A percentile compares a stretch with the other conserved stretches of the same genome.
Evolutionary conservation across 2,888 invertebrate genomes (phyloP).

Genomic region (Melinopterus prodromus): DNA sequence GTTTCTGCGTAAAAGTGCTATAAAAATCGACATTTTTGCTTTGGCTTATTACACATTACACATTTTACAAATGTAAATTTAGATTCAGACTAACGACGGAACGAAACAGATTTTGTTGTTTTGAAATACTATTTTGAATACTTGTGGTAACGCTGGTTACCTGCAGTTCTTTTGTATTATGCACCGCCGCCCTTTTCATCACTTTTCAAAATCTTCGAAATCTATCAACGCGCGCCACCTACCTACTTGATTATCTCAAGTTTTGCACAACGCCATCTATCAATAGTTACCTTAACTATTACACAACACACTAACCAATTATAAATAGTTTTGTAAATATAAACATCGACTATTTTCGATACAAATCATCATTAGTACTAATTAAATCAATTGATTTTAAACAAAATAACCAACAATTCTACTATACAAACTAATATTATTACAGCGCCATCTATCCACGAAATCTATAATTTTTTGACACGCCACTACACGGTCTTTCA

Average conservation of each 20-base stretch:
- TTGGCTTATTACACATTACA: conserved; percentile 35
- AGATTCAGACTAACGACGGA: conserved; percentile 37
- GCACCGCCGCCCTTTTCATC: conserved; percentile 16
- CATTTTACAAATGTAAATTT: conserved; percentile 49
- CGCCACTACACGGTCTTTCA: neutral
- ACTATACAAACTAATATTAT: neutral
- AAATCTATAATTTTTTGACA: neutral
- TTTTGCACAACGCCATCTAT: neutral
- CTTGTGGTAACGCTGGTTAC: conserved; percentile 37
- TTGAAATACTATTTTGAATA: conserved; percentile 26
- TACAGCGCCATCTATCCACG: neutral
- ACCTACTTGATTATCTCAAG: neutral
- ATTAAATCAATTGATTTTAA: neutral
- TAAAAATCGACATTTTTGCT: conserved; percentile 42
- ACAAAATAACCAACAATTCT: neutral
- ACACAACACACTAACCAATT: neutral
- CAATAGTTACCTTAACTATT: neutral
- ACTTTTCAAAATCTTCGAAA: neutral
- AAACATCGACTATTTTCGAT: too few species aligned
- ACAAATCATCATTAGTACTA: neutral
- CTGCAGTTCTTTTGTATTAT: conserved; percentile 40
- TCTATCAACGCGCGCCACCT: neutral
- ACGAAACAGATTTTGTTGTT: conserved; percentile 42
- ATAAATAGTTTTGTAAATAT: neutral
- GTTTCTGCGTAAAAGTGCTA: conserved; percentile 41